Evolutionary conservation across 2,797 vertebrate genomes (phyloP).

Genomic region (Anabacerthia variegaticeps): DNA sequence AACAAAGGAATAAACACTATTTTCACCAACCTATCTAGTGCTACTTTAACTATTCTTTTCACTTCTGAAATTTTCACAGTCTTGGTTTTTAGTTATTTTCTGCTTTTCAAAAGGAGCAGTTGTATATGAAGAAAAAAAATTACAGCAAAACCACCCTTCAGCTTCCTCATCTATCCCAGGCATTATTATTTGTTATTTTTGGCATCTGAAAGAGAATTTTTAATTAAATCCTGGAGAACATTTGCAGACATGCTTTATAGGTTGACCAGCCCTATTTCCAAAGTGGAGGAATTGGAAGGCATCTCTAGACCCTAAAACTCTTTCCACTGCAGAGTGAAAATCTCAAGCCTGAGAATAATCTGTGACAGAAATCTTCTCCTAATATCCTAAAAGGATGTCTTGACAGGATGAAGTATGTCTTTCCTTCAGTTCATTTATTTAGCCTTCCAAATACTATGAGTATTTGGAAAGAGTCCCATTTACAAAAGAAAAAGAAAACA

Average conservation of each 20-base stretch:
- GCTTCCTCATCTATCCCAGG: neutral
- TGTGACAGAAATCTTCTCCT: neutral
- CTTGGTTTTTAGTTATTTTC: neutral
- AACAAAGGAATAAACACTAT: neutral
- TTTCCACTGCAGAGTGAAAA: neutral
- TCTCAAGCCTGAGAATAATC: neutral
- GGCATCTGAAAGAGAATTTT: neutral
- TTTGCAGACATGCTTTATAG: neutral
- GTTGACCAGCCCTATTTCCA: neutral
- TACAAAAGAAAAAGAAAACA: neutral
- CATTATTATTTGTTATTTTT: neutral
- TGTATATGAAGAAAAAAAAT: neutral
- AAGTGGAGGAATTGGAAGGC: neutral
- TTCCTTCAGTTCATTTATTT: neutral
- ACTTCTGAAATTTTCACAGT: neutral
- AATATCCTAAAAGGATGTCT: neutral
- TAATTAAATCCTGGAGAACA: neutral
- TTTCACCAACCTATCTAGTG: neutral
- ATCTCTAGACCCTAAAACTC: neutral
- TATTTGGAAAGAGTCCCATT: slow-evolving; percentile 1
- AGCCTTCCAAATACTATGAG: neutral
- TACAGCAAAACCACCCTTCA: neutral
- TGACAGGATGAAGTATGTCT: neutral
- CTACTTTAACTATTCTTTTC: neutral
- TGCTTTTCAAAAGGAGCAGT: neutral